Percentiles rank a stretch among this genome's conserved stretches.
These are phyloP conservation scores for Zootoca vivipara DNA, from an alignment of 2,113 vertebrate genomes.

Conservation along the genomic window DNA sequence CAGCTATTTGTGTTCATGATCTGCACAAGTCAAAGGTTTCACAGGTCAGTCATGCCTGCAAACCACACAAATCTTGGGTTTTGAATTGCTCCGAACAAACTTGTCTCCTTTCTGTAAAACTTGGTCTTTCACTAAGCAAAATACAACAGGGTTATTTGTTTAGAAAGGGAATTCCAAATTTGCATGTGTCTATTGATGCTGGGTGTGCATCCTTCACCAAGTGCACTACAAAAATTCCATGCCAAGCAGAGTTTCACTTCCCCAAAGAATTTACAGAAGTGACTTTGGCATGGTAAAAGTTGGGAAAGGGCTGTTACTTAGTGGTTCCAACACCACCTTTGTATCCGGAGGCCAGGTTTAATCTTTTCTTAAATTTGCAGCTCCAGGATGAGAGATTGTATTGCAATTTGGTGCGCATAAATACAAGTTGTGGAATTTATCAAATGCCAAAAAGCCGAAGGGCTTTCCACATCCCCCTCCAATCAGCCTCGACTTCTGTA, in stretches of 20 bases:
- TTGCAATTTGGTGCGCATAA: too few species aligned
- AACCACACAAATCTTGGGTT: neutral
- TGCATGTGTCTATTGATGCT: too few species aligned
- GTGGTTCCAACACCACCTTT: neutral
- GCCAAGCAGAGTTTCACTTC: neutral
- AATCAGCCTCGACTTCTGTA: too few species aligned
- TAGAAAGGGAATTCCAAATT: too few species aligned
- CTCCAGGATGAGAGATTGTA: too few species aligned
- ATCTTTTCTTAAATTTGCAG: too few species aligned
- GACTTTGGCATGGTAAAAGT: neutral
- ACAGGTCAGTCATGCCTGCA: neutral
- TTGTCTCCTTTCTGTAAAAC: neutral
- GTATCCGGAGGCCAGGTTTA: neutral
- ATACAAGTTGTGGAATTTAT: too few species aligned
- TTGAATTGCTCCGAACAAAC: neutral
- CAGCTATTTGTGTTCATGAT: neutral
- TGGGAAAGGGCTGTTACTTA: neutral
- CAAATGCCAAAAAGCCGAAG: too few species aligned
- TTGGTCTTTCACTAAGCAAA: neutral
- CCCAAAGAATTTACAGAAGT: neutral
- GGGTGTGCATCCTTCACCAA: neutral
- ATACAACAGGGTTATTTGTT: neutral
- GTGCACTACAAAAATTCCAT: neutral
- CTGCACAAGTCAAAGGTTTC: neutral
- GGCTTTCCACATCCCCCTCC: too few species aligned